Evolutionary conservation across 2,888 invertebrate genomes (phyloP).

Genomic region (Drosophila dives): DNA sequence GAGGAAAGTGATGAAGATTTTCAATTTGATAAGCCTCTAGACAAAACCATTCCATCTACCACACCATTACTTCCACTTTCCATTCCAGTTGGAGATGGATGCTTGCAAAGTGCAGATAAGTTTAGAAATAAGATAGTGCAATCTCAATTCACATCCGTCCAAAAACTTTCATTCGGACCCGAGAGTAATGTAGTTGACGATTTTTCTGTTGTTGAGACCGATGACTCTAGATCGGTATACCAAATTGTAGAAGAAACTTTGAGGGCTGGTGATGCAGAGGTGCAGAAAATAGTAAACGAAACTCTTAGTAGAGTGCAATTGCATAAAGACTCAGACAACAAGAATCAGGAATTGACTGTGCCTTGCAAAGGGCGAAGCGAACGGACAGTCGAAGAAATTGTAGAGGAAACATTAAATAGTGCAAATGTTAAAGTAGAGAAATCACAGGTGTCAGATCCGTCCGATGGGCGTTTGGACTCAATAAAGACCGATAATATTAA

Average conservation of each 20-base stretch:
- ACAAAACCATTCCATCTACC: no score
- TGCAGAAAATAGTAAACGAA: slow-evolving; percentile 62
- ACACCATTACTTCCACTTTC: no score
- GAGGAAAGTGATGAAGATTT: no score
- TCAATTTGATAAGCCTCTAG: no score
- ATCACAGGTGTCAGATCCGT: not conserved
- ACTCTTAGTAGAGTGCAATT: slow-evolving; percentile 56
- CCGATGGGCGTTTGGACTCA: not conserved
- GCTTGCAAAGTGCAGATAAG: not conserved
- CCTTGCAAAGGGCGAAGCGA: slow-evolving; percentile 14
- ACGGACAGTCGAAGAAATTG: slow-evolving; percentile 60
- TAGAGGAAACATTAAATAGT: slow-evolving; percentile 61
- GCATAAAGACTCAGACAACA: slow-evolving; percentile 11
- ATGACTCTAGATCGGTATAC: slow-evolving; percentile 62
- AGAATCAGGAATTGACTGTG: not conserved
- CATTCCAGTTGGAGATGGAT: not conserved
- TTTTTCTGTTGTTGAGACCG: not conserved
- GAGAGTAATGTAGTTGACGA: not conserved
- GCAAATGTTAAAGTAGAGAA: slow-evolving; percentile 25
- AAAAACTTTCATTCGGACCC: not conserved
- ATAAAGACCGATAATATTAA: slow-evolving; percentile 4
- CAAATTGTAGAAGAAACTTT: slow-evolving; percentile 71
- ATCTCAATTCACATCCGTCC: not conserved
- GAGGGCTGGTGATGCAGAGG: slow-evolving; percentile 68
- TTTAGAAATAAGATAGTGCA: not conserved